phyloP scores from a whole-genome alignment of 1,140 invertebrate genomes.

The Pseudobourletiella spinata region DNA sequence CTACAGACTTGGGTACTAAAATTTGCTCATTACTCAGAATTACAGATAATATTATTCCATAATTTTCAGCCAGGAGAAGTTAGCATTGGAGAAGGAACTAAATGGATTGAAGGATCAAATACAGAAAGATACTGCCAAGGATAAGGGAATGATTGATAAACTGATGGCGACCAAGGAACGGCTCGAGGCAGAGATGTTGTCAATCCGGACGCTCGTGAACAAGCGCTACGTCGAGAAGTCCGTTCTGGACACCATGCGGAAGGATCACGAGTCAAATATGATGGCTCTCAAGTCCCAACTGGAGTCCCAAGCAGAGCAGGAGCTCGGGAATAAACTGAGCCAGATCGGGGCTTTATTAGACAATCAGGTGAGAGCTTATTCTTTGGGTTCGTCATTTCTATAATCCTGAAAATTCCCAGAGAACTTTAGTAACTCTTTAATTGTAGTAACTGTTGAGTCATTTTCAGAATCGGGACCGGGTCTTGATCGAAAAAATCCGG shows the following conservation, averaged over 20 bases:
- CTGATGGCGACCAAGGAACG: background rate
- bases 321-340: background rate
- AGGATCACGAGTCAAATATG: background rate
- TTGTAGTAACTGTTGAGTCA: no score
- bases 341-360: background rate
- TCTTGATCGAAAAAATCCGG: background rate
- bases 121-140: background rate
- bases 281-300: background rate
- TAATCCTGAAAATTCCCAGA: no score
- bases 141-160: background rate
- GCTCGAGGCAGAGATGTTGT: background rate
- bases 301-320: background rate
- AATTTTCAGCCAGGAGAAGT: constrained; percentile 9
- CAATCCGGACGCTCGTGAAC: background rate
- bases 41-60: background rate
- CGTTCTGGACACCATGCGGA: background rate
- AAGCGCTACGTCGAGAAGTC: constrained; percentile 7
- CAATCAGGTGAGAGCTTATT: constrained; percentile 1
- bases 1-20: constrained; percentile 1
- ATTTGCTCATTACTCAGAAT: background rate
- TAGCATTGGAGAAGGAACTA: background rate
- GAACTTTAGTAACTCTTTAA: no score
- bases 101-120: constrained; percentile 4
- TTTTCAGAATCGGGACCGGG: background rate
- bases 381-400: no score